Percentiles rank a stretch among this genome's conserved stretches.
phyloP scores from a whole-genome alignment of 2,888 invertebrate genomes.

The Furcula furcula region DNA sequence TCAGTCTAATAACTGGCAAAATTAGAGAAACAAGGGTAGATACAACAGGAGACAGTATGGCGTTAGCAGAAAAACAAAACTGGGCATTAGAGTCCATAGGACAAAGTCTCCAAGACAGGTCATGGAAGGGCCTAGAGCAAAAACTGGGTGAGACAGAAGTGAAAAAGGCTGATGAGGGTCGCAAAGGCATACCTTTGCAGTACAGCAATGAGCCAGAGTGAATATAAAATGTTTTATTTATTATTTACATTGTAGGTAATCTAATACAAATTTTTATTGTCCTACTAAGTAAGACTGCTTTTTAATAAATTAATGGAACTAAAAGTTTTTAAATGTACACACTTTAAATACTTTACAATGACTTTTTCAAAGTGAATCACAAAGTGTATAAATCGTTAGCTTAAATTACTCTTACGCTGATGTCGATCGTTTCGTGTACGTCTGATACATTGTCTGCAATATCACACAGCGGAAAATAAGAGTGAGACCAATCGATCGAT shows the following conservation, averaged over 20 bases:
- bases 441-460: too few species aligned
- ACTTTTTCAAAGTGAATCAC: conserved; percentile 91
- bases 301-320: conserved; percentile 19
- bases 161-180: conserved; percentile 85
- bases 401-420: too few species aligned
- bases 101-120: conserved; percentile 84
- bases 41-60: conserved; percentile 54
- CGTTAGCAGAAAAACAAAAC: conserved; percentile 70
- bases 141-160: conserved; percentile 88
- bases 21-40: conserved; percentile 77
- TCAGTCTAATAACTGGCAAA: conserved; percentile 89
- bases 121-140: conserved; percentile 94
- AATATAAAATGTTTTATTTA: conserved; percentile 34
- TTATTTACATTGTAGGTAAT: conserved; percentile 34
- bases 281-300: conserved; percentile 34
- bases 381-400: too few species aligned
- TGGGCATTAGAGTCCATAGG: conserved; percentile 81
- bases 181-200: conserved; percentile 88
- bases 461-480: too few species aligned
- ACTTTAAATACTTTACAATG: conserved; percentile 25
- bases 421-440: too few species aligned
- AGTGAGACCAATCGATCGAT: too few species aligned
- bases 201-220: conserved; percentile 83
- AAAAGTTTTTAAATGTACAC: conserved; percentile 2
- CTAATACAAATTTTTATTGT: conserved; percentile 22